A percentile compares a stretch with the other conserved stretches of the same genome.
These are phyloP conservation scores for Microplitis demolitor DNA, from an alignment of 1,140 invertebrate species.

Conservation along the genomic window DNA sequence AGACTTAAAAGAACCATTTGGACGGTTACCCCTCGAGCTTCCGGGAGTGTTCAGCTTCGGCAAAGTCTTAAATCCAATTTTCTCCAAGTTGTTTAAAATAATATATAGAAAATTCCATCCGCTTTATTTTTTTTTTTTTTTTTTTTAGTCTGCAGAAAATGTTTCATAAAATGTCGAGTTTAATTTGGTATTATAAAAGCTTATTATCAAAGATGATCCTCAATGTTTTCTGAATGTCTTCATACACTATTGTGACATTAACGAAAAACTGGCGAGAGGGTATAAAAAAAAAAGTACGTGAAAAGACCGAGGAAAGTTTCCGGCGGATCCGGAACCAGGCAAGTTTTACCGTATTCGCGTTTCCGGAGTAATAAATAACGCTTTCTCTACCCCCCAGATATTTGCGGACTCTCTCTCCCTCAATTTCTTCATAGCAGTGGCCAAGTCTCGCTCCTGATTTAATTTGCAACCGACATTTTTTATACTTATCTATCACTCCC, in stretches of 20 bases:
- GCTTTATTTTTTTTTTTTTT: background rate
- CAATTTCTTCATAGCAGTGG: constrained; percentile 17
- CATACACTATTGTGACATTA: constrained; percentile 3
- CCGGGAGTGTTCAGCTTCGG: constrained; percentile 33
- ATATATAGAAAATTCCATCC: constrained; percentile 26
- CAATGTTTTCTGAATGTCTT: background rate
- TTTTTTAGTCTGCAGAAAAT: background rate
- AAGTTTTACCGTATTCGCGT: constrained; percentile 54
- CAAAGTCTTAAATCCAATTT: constrained; percentile 48
- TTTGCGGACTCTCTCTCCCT: constrained; percentile 34
- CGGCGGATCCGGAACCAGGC: constrained; percentile 45
- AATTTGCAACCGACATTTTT: constrained; percentile 22
- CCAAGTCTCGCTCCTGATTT: constrained; percentile 43
- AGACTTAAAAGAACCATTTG: constrained; percentile 35
- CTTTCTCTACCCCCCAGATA: constrained; percentile 31
- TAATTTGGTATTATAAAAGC: background rate
- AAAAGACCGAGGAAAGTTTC: constrained; percentile 44
- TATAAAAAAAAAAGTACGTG: constrained; percentile 26
- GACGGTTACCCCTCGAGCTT: constrained; percentile 42
- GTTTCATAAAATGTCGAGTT: background rate
- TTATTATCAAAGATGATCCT: background rate
- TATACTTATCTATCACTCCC: background rate
- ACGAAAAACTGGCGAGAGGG: constrained; percentile 7
- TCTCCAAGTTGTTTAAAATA: constrained; percentile 15
- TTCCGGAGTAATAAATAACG: constrained; percentile 50